Evolutionary conservation across 1,140 invertebrate species (phyloP), one percentile per base, ranked within the genome.

Genomic region (Sycophaga agraensis): DNA sequence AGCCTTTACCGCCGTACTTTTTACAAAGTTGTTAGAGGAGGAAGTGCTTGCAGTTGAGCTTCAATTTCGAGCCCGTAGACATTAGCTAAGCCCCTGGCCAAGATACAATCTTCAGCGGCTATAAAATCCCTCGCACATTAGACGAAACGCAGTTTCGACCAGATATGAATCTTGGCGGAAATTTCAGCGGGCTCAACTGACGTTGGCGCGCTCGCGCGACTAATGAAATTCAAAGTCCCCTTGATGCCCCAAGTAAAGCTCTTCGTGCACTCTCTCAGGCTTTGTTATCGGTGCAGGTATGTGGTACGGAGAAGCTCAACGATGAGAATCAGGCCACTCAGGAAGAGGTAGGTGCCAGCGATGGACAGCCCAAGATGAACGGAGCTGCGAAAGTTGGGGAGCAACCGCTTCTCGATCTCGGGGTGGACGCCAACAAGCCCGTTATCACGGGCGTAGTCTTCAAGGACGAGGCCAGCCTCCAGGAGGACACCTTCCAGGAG

Each of bases 391-490:
- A 76, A 11, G 56, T 59, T 2, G 69, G 68, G 64, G 73, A 78
- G 40, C 69, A 69, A 11, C 73, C 72, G 42, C 66, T 64, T n/a
- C 39, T 76, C 50, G 70, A 63, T 35, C n/a, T n/a, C 28, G 28
- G 28, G 84, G 42, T 76, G 77, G n/a, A 83, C 82, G n/a, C n/a
- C n/a, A n/a, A n/a, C 57, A 88, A 86, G 59, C 87, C 87, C 2
- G 83, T 88, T 9, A 86, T 89, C 19, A 88, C 86, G 21, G 85
- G 87, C 1, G 87, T 84, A 0, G 82, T 88, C 39, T 81, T 86
- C 53, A 87, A 88, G 66, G 86, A 84, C 66, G 84, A 86, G 60
- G 81, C 81, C 0, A 57, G 31, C 11, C 48, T 57, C 1, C 74
- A 76, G 42, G 78, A 82, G 53, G 79, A 79, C 34, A 71, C 71